These are phyloP conservation scores for Styela clava DNA, from an alignment of 23 tunicate species.

Conservation along the genomic window DNA sequence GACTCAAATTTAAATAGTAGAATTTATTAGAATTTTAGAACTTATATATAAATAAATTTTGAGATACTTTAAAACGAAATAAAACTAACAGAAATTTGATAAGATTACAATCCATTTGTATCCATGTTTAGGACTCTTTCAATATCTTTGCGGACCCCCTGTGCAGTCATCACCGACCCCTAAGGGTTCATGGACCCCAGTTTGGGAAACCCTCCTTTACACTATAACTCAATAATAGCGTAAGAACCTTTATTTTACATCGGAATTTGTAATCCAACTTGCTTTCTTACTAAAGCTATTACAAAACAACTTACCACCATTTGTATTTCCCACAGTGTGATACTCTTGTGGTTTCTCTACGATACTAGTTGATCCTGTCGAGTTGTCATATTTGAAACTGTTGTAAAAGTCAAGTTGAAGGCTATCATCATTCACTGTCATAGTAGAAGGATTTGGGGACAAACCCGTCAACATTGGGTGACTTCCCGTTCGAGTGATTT, in stretches of 20 bases:
- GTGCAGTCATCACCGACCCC: too few species aligned
- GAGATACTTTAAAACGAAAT: too few species aligned
- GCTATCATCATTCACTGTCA: constrained; percentile 11
- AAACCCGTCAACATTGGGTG: constrained; percentile 31
- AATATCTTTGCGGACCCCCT: neutral
- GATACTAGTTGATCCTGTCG: constrained; percentile 33
- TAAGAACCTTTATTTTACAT: neutral
- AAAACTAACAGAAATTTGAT: neutral
- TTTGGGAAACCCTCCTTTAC: too few species aligned
- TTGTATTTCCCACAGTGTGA: neutral
- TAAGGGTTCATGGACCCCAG: too few species aligned
- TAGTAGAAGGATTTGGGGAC: constrained; percentile 24
- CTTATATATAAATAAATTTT: neutral
- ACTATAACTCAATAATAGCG: neutral
- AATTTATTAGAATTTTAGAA: neutral
- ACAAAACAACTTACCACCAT: neutral
- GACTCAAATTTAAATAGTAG: neutral
- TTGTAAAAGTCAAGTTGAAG: constrained; percentile 32
- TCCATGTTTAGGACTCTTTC: neutral
- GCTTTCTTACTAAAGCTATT: neutral
- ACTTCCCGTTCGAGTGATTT: constrained; percentile 24
- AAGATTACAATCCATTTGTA: neutral
- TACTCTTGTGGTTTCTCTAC: constrained; percentile 10
- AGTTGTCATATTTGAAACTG: constrained; percentile 38
- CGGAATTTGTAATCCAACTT: neutral